A percentile compares a stretch with the other conserved stretches of the same genome.
These are phyloP conservation scores for Globia sparganii DNA, from an alignment of 2,888 invertebrate species.

Conservation along the genomic window DNA sequence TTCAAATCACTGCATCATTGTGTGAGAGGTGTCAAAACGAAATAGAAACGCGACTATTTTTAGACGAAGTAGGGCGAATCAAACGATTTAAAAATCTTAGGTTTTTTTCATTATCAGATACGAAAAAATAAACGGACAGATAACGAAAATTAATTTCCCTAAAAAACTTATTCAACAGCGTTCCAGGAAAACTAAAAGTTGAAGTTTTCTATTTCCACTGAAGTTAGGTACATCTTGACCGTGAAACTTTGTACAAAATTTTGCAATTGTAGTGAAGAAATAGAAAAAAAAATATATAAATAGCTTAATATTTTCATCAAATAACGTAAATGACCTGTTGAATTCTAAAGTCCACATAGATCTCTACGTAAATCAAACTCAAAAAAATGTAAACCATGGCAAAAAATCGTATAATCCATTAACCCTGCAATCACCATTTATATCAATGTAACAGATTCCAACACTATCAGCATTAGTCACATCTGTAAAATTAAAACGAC, in stretches of 20 bases:
- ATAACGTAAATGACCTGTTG: neutral
- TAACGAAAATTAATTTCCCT: neutral
- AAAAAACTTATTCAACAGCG: neutral
- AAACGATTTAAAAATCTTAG: neutral
- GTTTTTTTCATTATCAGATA: neutral
- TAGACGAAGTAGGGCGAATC: neutral
- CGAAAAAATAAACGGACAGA: neutral
- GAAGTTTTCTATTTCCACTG: neutral
- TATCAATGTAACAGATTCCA: conserved; percentile 20
- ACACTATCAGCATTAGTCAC: neutral
- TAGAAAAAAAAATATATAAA: too few relatives aligned
- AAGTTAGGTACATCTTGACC: neutral
- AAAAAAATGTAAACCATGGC: conserved; percentile 4
- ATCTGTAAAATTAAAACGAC: neutral
- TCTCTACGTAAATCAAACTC: neutral
- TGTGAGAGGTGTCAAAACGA: neutral
- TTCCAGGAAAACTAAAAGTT: neutral
- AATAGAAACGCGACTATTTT: neutral
- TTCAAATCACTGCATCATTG: neutral
- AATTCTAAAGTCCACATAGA: neutral
- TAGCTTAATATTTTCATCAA: neutral
- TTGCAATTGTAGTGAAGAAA: neutral
- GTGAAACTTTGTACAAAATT: neutral
- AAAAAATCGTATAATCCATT: conserved; percentile 18
- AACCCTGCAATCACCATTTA: conserved; percentile 21